A percentile compares a stretch with the other conserved stretches of the same genome.
phyloP scores from a whole-genome alignment of 2,888 invertebrate species.

The Mylabris sibirica region DNA sequence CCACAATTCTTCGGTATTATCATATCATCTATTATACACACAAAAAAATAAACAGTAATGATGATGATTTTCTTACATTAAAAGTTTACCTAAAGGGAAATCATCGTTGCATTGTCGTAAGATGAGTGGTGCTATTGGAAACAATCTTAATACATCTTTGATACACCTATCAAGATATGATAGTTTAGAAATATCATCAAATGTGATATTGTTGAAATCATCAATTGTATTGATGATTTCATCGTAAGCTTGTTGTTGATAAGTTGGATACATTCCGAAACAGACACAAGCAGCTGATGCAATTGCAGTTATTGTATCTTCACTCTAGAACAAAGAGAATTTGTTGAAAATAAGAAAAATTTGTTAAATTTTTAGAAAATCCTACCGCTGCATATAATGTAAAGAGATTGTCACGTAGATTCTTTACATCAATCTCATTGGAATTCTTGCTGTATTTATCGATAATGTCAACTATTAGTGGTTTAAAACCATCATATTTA shows the following conservation, averaged over 20 bases:
- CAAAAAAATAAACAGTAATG: neutral
- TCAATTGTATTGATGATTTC: conserved; percentile 49
- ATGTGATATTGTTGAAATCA: conserved; percentile 34
- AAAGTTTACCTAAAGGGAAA: conserved; percentile 43
- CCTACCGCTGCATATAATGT: conserved; percentile 50
- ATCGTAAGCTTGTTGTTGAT: conserved; percentile 48
- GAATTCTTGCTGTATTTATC: conserved; percentile 42
- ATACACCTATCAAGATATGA: conserved; percentile 51
- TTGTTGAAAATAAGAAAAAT: conserved; percentile 2
- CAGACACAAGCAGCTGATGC: conserved; percentile 43
- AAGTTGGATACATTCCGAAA: conserved; percentile 55
- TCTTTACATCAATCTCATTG: conserved; percentile 37
- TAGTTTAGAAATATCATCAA: conserved; percentile 46
- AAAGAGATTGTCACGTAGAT: conserved; percentile 44
- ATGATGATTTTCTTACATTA: neutral
- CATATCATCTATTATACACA: conserved; percentile 32
- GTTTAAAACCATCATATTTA: conserved; percentile 29
- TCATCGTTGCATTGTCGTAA: conserved; percentile 46
- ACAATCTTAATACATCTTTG: conserved; percentile 50
- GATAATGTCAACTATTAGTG: conserved; percentile 44
- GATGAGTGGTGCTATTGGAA: conserved; percentile 52
- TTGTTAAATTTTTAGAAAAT: conserved; percentile 8
- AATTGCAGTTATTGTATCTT: conserved; percentile 50
- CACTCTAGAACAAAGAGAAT: conserved; percentile 44
- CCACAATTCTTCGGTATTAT: conserved; percentile 45